These are phyloP conservation scores for Tachypleus tridentatus DNA, from an alignment of 1,140 invertebrate genomes.

Conservation along the genomic window DNA sequence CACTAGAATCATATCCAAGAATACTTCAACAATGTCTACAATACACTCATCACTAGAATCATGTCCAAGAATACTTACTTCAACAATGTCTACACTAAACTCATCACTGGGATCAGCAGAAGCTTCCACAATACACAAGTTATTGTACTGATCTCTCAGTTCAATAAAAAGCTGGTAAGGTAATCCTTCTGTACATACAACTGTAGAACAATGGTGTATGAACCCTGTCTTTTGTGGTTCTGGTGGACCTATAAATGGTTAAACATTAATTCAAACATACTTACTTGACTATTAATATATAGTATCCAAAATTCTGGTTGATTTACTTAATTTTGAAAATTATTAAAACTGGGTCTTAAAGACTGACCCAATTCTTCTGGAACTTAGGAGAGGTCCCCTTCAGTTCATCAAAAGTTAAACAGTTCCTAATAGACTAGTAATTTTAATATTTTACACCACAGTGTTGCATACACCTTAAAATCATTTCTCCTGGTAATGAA, in stretches of 20 bases:
- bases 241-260: conserved; percentile 49
- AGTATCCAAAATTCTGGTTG: background rate
- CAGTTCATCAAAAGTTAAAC: no score
- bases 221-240: conserved; percentile 73
- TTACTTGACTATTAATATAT: background rate
- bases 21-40: conserved; percentile 13
- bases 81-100: conserved; percentile 37
- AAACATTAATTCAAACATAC: background rate
- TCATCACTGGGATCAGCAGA: conserved; percentile 50
- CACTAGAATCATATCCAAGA: no score
- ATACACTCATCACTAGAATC: conserved; percentile 15
- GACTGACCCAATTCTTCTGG: no score
- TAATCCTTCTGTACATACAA: conserved; percentile 63
- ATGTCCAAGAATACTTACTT: conserved; percentile 28
- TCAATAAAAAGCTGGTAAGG: conserved; percentile 71
- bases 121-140: conserved; percentile 46
- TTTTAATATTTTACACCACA: no score
- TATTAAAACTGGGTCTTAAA: conserved; percentile 19
- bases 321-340: no score
- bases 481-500: no score
- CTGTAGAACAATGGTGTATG: conserved; percentile 70
- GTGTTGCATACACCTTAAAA: no score
- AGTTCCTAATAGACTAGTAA: no score
- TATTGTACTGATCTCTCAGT: conserved; percentile 77
- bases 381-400: no score